Percentiles rank a stretch among this genome's conserved stretches.
Conservation (phyloP, 1,140 invertebrate species). For the Halyomorpha halys region DNA sequence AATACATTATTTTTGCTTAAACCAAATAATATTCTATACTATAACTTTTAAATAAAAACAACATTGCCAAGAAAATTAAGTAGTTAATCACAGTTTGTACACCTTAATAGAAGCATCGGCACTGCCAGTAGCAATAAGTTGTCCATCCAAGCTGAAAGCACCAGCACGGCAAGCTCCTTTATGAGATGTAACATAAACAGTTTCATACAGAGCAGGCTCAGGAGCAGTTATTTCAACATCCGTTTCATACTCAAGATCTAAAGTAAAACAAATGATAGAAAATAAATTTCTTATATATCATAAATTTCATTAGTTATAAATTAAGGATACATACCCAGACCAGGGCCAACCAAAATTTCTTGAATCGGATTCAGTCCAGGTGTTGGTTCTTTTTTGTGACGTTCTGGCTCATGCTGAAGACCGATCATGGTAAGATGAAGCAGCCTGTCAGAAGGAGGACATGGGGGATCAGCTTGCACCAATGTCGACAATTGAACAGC, state of each 20-base stretch:
- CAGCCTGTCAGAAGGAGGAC: slow-evolving; percentile 88
- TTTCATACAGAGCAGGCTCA: slow-evolving; percentile 92
- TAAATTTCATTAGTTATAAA: not conserved
- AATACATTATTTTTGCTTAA: no score
- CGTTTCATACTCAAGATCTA: slow-evolving; percentile 91
- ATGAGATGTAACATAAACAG: slow-evolving; percentile 96
- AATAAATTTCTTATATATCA: not conserved
- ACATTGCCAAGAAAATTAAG: no score
- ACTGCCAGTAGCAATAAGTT: slow-evolving; percentile 94
- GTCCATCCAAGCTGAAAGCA: slow-evolving; percentile 88
- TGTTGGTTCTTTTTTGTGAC: slow-evolving; percentile 42
- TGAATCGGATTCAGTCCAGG: slow-evolving; percentile 40
- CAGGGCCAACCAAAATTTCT: slow-evolving; percentile 65
- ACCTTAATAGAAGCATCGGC: slow-evolving; percentile 96
- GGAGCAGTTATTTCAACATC: slow-evolving; percentile 81
- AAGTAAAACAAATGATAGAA: slow-evolving; percentile 17
- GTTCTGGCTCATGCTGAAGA: slow-evolving; percentile 71
- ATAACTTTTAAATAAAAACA: no score
- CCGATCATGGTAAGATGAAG: slow-evolving; percentile 78
- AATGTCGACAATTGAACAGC: slow-evolving; percentile 70
- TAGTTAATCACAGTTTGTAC: slow-evolving; percentile 14
- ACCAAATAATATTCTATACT: no score
- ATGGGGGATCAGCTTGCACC: slow-evolving; percentile 79
- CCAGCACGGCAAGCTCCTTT: slow-evolving; percentile 92
- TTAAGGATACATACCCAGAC: slow-evolving; percentile 47